These are phyloP conservation scores for Mesorhabditis sp. DNA, from an alignment of 2,888 invertebrate species.

Conservation along the genomic window DNA sequence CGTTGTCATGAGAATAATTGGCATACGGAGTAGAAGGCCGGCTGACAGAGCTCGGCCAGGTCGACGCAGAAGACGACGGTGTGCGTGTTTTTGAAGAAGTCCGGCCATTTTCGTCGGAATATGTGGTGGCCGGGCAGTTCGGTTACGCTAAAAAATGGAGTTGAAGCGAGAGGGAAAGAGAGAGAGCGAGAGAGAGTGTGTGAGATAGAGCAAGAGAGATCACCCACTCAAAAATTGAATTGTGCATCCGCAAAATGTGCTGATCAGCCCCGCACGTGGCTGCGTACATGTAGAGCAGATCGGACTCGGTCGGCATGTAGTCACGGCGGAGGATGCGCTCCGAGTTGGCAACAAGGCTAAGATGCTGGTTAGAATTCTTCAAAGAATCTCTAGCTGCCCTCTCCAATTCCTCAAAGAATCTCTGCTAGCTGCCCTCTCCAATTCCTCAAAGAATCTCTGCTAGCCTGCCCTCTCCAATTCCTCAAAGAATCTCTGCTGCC, in stretches of 20 bases:
- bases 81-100: slow-evolving; percentile 23
- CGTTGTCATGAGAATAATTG: not conserved
- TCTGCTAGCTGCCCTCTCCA: too few species aligned
- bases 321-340: slow-evolving; percentile 19
- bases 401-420: too few species aligned
- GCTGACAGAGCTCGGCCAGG: slow-evolving; percentile 35
- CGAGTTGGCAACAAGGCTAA: slow-evolving; percentile 21
- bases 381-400: too few species aligned
- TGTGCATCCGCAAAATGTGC: slow-evolving; percentile 18
- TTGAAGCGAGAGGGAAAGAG: too few species aligned
- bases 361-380: not conserved
- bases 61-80: slow-evolving; percentile 34
- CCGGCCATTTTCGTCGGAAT: slow-evolving; percentile 28
- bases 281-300: slow-evolving; percentile 28
- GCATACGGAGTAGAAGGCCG: slow-evolving; percentile 29
- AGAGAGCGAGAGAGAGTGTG: not conserved
- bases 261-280: slow-evolving; percentile 26
- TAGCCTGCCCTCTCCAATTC: too few species aligned
- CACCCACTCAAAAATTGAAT: slow-evolving; percentile 25
- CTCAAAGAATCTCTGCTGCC: too few species aligned
- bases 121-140: slow-evolving; percentile 44
- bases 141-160: slow-evolving; percentile 22
- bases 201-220: not conserved
- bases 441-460: too few species aligned
- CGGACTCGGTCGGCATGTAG: slow-evolving; percentile 32